A percentile compares a stretch with the other conserved stretches of the same genome.
phyloP scores from a whole-genome alignment of 2,888 invertebrate species.

The Prionchulus punctatus region DNA sequence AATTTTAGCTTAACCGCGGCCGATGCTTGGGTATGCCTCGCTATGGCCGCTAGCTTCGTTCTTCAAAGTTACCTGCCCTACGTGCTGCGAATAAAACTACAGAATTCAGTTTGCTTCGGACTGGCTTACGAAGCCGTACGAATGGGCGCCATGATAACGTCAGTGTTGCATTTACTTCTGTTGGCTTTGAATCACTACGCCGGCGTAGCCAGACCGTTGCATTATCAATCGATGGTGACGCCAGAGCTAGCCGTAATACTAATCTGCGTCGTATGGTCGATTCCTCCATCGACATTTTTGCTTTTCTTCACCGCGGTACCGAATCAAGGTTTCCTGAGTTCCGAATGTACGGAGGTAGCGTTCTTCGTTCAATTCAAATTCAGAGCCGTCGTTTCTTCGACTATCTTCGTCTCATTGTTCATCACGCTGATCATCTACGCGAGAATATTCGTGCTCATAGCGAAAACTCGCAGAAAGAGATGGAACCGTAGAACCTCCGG shows the following conservation, averaged over 20 bases:
- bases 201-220: slow-evolving; percentile 45
- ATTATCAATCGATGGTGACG: slow-evolving; percentile 45
- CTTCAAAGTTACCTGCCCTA: slow-evolving; percentile 42
- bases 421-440: no score
- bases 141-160: slow-evolving; percentile 45
- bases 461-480: no score
- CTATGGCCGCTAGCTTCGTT: slow-evolving; percentile 41
- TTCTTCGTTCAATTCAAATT: neutral
- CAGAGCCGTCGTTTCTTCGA: no score
- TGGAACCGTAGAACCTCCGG: no score
- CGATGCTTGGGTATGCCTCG: slow-evolving; percentile 43
- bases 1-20: slow-evolving; percentile 47
- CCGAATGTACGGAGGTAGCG: slow-evolving; percentile 4
- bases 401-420: no score
- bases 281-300: slow-evolving; percentile 41
- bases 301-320: slow-evolving; percentile 40
- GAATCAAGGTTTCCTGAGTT: slow-evolving; percentile 31
- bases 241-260: slow-evolving; percentile 39
- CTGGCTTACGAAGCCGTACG: slow-evolving; percentile 36
- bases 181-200: slow-evolving; percentile 49
- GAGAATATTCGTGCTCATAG: no score
- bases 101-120: slow-evolving; percentile 7
- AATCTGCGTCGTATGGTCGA: slow-evolving; percentile 42
- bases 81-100: slow-evolving; percentile 19
- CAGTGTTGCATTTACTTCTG: slow-evolving; percentile 45